Conservation (phyloP, 1,140 invertebrate genomes). For the Leptopilina boulardi region DNA sequence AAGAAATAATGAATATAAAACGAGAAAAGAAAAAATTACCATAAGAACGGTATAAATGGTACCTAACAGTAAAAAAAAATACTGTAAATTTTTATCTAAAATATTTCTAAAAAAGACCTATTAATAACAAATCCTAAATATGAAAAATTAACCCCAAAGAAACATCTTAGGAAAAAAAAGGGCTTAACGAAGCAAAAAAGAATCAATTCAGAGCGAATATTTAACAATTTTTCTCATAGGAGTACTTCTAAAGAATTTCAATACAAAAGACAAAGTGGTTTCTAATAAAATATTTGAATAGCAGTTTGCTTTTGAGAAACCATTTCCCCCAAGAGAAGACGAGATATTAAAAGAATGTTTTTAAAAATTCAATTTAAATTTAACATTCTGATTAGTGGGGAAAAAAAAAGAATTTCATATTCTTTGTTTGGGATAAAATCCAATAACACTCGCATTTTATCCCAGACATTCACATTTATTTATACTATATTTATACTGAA, state of each 20-base stretch:
- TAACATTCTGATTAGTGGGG: neutral
- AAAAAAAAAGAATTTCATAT: neutral
- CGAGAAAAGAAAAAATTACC: too few species aligned
- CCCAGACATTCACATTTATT: neutral
- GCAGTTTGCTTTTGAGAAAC: neutral
- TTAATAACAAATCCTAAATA: too few species aligned
- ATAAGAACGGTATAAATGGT: too few species aligned
- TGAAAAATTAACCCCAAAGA: too few species aligned
- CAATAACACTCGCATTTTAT: neutral
- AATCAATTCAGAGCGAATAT: too few species aligned
- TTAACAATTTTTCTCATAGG: too few species aligned
- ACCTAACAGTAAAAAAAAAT: too few species aligned
- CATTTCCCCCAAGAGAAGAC: neutral
- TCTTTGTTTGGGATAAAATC: neutral
- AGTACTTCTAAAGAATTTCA: neutral
- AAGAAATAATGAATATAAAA: too few species aligned
- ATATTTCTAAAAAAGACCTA: too few species aligned
- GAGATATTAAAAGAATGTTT: neutral
- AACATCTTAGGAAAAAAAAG: too few species aligned
- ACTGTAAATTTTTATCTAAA: too few species aligned
- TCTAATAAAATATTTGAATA: neutral
- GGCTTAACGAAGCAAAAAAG: too few species aligned
- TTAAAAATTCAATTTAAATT: neutral
- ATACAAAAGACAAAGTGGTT: neutral
- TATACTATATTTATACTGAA: neutral